Evolutionary conservation across 1,140 invertebrate genomes (phyloP).

Genomic region (Aphelenchoides besseyi): DNA sequence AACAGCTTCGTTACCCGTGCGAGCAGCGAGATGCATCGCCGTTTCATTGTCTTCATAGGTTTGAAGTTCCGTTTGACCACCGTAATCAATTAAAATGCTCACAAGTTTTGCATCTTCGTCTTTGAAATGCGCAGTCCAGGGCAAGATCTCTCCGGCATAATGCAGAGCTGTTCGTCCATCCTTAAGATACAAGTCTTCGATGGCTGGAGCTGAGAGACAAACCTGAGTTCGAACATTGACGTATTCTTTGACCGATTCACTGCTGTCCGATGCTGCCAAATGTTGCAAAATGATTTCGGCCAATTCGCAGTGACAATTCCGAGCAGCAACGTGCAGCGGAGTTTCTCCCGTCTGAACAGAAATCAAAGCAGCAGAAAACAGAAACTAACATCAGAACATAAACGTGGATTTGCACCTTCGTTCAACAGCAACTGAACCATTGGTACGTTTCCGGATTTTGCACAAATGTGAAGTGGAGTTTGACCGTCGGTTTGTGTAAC

Average conservation of each 20-base stretch:
- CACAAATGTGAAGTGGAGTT: slow-evolving; percentile 66
- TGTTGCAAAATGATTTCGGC: slow-evolving; percentile 64
- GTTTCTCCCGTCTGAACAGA: slow-evolving; percentile 78
- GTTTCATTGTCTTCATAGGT: slow-evolving; percentile 77
- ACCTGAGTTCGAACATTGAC: slow-evolving; percentile 67
- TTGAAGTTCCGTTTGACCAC: slow-evolving; percentile 79
- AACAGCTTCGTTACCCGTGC: slow-evolving; percentile 90
- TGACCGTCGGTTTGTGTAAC: slow-evolving; percentile 67
- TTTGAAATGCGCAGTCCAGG: slow-evolving; percentile 66
- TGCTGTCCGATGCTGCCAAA: slow-evolving; percentile 31
- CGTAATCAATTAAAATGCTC: slow-evolving; percentile 78
- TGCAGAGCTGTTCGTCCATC: slow-evolving; percentile 90
- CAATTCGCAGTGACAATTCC: slow-evolving; percentile 66
- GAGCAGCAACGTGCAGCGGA: slow-evolving; percentile 66
- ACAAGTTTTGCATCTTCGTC: slow-evolving; percentile 86
- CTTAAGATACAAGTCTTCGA: no score
- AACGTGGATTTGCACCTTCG: slow-evolving; percentile 64
- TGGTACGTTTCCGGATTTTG: slow-evolving; percentile 63
- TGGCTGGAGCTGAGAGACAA: slow-evolving; percentile 34
- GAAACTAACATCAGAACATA: slow-evolving; percentile 20
- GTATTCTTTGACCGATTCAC: slow-evolving; percentile 50
- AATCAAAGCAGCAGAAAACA: slow-evolving; percentile 4
- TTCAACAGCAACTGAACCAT: slow-evolving; percentile 64
- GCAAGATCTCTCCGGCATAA: slow-evolving; percentile 68
- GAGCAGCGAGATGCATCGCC: slow-evolving; percentile 86